Percentiles rank a stretch among this genome's conserved stretches.
Conservation (phyloP, 2,888 invertebrate genomes). For the Meganola albula region DNA sequence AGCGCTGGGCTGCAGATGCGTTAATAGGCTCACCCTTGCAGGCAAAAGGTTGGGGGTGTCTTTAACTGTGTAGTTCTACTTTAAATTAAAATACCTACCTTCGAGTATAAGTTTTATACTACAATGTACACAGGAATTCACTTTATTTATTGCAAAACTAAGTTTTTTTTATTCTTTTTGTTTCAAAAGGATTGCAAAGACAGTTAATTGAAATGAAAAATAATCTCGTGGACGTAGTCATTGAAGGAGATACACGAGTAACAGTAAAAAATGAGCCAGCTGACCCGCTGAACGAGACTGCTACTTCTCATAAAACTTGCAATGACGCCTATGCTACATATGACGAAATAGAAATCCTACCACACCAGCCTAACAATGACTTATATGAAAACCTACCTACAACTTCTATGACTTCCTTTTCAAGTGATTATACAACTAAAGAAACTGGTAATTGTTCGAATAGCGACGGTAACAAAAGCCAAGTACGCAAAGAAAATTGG, state of each 20-base stretch:
- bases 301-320: neutral
- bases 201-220: constrained; percentile 1
- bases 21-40: too few species aligned
- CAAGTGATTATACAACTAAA: constrained; percentile 3
- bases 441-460: constrained; percentile 1
- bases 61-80: too few species aligned
- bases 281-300: neutral
- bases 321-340: neutral
- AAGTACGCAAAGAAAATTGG: constrained; percentile 4
- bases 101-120: neutral
- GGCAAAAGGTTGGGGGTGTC: too few species aligned
- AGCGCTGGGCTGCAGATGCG: too few species aligned
- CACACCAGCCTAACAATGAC: neutral
- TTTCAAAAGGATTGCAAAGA: neutral
- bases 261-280: neutral
- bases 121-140: neutral
- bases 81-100: too few species aligned
- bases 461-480: constrained; percentile 4
- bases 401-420: constrained; percentile 5
- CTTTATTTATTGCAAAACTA: neutral
- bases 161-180: neutral
- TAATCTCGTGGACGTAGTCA: neutral
- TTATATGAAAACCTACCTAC: constrained; percentile 3
- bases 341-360: neutral
- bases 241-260: neutral